Evolutionary conservation across 2,888 invertebrate genomes (phyloP), one percentile per base, ranked within the genome.

Genomic region (Nasonia oneida): DNA sequence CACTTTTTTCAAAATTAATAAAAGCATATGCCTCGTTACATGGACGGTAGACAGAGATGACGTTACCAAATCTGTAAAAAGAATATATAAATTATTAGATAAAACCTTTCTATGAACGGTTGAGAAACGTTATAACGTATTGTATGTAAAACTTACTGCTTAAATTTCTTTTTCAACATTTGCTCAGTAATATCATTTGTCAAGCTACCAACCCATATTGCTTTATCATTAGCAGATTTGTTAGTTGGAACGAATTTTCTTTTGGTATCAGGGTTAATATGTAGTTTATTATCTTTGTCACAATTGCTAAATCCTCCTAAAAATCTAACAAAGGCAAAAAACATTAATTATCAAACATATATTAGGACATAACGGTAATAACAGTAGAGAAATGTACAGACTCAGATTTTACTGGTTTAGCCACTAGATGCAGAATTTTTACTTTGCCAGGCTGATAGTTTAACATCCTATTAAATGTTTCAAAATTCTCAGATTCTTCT

Each of bases 401-500:
- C 85, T 42, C 14, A 70, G 23, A 1, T 29, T 23, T 57, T 12
- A 39, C 18, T 39, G 76, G 67, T 61, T 79, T 74, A 50, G 82
- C 42, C 15, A 50, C n/a, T 14, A 76, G 64, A 50, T 50, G 79
- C 1, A 42, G n/a, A 2, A 73, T 29, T 39, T 61, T 81, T n/a
- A 29, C 83, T 85, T 67, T 83, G 3, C 42, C 75, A 47, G 87
- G 83, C 67, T 87, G 76, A 67, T 88, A 88, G 79, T 89, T 86
- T 0, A 88, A 70, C 78, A 90, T 87, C 57, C 87, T 88, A 87
- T 90, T 91, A 90, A 91, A 87, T 3, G 89, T 64, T 79, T 77
- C 83, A 42, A 87, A 82, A 83, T 83, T 88, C 75, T 87, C 88
- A 10, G 86, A 83, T 74, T 81, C 82, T 6, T 89, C 88, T 50